Percentiles rank a stretch among this genome's conserved stretches.
Evolutionary conservation across 2,888 invertebrate genomes (phyloP).

Genomic region (Phalera bucephala): DNA sequence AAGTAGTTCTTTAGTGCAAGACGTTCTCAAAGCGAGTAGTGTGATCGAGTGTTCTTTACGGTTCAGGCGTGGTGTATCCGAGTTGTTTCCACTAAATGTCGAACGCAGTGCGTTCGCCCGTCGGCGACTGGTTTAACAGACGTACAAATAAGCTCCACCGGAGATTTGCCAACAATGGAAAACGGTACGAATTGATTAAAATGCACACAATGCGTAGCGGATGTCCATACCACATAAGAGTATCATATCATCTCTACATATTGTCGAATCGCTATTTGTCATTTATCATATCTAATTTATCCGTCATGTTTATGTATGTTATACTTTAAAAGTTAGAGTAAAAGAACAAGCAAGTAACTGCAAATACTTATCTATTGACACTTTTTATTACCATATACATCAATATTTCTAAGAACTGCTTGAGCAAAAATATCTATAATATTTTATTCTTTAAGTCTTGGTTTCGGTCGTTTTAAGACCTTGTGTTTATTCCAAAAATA

Average conservation of each 20-base stretch:
- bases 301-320: no score
- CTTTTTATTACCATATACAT: neutral
- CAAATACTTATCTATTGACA: neutral
- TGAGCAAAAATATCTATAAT: conserved; percentile 3
- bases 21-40: conserved; percentile 39
- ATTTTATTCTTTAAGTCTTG: no score
- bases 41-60: conserved; percentile 49
- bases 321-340: no score
- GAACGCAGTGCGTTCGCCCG: conserved; percentile 61
- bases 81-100: conserved; percentile 59
- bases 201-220: conserved; percentile 31
- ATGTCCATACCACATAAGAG: conserved; percentile 27
- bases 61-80: conserved; percentile 39
- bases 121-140: conserved; percentile 71
- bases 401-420: conserved; percentile 5
- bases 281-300: no score
- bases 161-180: conserved; percentile 69
- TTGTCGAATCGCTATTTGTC: no score
- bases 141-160: conserved; percentile 63
- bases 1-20: conserved; percentile 50
- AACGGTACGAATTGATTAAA: conserved; percentile 61
- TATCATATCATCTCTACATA: no score
- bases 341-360: no score
- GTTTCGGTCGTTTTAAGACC: conserved; percentile 18
- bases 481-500: conserved; percentile 11